Base-by-base conservation (phyloP, 2,888 invertebrate species). In the Aleiodes alternator region DNA sequence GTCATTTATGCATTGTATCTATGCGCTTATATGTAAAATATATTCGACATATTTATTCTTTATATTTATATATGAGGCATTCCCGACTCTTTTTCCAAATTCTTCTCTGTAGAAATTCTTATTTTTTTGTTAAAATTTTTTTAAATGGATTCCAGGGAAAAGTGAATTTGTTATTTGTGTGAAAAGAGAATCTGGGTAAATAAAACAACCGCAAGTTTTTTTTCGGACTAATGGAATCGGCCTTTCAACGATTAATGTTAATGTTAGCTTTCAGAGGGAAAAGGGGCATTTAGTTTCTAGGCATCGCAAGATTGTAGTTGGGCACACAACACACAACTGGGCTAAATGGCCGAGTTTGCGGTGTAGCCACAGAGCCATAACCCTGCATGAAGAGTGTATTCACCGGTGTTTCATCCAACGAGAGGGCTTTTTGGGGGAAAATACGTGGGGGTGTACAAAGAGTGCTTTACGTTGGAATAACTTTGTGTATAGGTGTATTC, bases 311-410 rank as follows among this genome's bases (percentile, higher is more conserved):
- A 64, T 23, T 23, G 43, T 64, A 64, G 16, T 51, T 69, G 70
- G 23, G 56, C 23, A 23, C 23, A 23, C 23, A 48, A 70, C 61
- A 51, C 23, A 61, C 61, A 74, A 74, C 61, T 69, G 69, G 57
- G 73, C 66, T 38, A 64, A 74, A 61, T 61, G 53, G 73, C 34
- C 34, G 59, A 69, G 75, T 59, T 34, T 69, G 74, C 53, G 70
- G 64, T 75, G 61, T 12, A 64, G 64, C 64, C 64, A 64, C 64
- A 64, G 23, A 23, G 23, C 64, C 64, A 64, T 64, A 64, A 64
- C 64, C 2, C 64, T 64, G 64, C 38, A 61, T 43, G 23, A 1
- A 23, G 34, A 56, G 72, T 16, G 53, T 51, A 69, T 23, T 43
- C 43, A 64, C 16, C 59, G 34, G 34, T 38, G 59, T 59, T 59